These are phyloP conservation scores for Euschistus heros DNA, from an alignment of 1,140 invertebrate species.

Conservation along the genomic window DNA sequence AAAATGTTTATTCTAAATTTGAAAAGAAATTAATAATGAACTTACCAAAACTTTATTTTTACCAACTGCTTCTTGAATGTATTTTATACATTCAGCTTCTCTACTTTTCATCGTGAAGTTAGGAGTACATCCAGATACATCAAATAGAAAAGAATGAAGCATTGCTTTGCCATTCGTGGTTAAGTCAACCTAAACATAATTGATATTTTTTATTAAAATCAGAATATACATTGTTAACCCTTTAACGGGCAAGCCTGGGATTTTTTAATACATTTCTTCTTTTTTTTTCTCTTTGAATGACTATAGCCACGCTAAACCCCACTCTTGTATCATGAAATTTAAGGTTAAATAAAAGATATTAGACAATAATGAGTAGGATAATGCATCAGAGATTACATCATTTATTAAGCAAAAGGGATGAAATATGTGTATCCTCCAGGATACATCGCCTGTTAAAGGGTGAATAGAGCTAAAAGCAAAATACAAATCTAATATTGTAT, in stretches of 20 bases:
- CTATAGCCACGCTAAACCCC: too few species aligned
- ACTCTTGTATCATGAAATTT: too few species aligned
- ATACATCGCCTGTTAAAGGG: background rate
- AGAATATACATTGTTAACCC: too few species aligned
- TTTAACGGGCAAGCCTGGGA: too few species aligned
- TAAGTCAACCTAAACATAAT: conserved; percentile 62
- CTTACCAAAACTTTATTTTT: conserved; percentile 87
- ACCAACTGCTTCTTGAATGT: conserved; percentile 82
- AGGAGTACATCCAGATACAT: conserved; percentile 74
- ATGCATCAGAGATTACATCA: too few species aligned
- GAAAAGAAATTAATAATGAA: background rate
- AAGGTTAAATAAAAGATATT: too few species aligned
- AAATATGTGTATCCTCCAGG: too few species aligned
- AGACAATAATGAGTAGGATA: too few species aligned
- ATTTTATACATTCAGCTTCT: conserved; percentile 85
- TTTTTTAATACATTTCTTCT: too few species aligned
- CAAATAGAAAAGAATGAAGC: conserved; percentile 90
- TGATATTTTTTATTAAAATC: background rate
- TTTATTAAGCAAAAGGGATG: background rate
- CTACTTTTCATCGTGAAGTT: conserved; percentile 81
- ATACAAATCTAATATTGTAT: too few species aligned
- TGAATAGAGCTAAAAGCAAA: too few species aligned
- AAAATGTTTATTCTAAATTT: background rate
- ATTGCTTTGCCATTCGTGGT: conserved; percentile 85
- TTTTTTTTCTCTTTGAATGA: too few species aligned